Evolutionary conservation across 2,888 invertebrate species (phyloP).

Genomic region (Tachystola acroxantha): DNA sequence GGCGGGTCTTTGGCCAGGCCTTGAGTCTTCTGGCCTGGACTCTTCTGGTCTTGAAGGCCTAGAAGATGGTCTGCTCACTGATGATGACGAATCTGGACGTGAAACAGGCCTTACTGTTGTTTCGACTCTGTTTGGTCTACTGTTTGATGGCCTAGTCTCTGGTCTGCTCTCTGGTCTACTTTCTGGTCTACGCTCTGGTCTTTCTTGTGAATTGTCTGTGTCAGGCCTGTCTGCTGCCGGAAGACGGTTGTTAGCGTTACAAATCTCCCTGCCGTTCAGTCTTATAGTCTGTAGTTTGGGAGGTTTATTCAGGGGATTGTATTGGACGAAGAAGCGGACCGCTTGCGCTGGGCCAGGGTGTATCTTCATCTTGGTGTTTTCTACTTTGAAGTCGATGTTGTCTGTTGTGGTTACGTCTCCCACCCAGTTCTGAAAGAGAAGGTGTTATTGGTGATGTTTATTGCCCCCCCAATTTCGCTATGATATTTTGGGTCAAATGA

Average conservation of each 20-base stretch:
- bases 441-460: no score
- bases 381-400: conserved; percentile 78
- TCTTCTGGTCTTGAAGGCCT: conserved; percentile 11
- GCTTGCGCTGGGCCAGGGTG: conserved; percentile 75
- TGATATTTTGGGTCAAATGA: no score
- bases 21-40: conserved; percentile 35
- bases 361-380: conserved; percentile 76
- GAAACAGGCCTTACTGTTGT: conserved; percentile 6
- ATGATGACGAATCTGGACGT: conserved; percentile 22
- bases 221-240: conserved; percentile 38
- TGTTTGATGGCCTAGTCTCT: conserved; percentile 8
- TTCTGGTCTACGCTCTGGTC: conserved; percentile 11
- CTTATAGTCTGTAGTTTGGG: conserved; percentile 71
- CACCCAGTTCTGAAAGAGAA: conserved; percentile 70
- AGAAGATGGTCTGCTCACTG: neutral
- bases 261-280: conserved; percentile 79
- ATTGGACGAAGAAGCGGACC: conserved; percentile 80
- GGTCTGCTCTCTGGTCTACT: conserved; percentile 10
- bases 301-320: conserved; percentile 60
- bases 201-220: conserved; percentile 8
- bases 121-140: conserved; percentile 12
- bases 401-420: conserved; percentile 78
- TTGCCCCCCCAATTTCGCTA: no score
- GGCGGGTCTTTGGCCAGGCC: conserved; percentile 11
- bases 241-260: conserved; percentile 59